Base-by-base conservation (phyloP, 1,140 invertebrate genomes). In the Zeugodacus cucurbitae region DNA sequence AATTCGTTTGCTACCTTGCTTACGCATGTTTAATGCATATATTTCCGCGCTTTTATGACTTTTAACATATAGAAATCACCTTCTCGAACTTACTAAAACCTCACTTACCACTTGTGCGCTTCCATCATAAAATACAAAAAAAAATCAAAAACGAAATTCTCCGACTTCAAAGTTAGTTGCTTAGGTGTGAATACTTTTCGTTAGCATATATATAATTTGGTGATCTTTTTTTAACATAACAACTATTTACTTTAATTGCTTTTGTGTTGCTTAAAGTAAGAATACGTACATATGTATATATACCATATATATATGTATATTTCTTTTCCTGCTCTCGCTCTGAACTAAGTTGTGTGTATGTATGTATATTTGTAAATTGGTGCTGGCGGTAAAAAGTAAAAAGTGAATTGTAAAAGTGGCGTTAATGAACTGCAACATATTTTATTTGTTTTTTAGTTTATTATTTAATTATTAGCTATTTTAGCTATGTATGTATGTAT, bases 341-440 rank as follows among this genome's bases (percentile, higher is more conserved):
- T 29, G 48, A 48, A 26, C 41, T 82, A 48, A 82, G 44, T 48
- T 82, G 41, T 82, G 70, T 74, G 37, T 82, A 70, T 70, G 37
- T 82, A 14, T 82, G 22, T 44, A 48, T 82, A 48, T 82, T 48
- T 82, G 74, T 82, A 82, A 82, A 82, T 82, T 29, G 74, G 74
- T 82, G 41, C 74, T 82, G 74, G 74, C 10, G 74, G 74, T 22
- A 82, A 82, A n/a, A n/a, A n/a, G n/a, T n/a, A n/a, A n/a, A n/a
- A 48, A 44, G 48, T 54, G 4, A 54, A 54, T 8, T 82, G 41
- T 37, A 48, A 22, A 82, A 41, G 74, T 29, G 17, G 74, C 8
- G 11, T 11, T 54, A 82, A 4, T 48, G 41, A 48, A 82, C 26
- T 82, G 74, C 41, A 82, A 48, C 10, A 48, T 48, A 44, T 48